phyloP scores from a whole-genome alignment of 2,797 vertebrate species.

The Apogon talboti region DNA sequence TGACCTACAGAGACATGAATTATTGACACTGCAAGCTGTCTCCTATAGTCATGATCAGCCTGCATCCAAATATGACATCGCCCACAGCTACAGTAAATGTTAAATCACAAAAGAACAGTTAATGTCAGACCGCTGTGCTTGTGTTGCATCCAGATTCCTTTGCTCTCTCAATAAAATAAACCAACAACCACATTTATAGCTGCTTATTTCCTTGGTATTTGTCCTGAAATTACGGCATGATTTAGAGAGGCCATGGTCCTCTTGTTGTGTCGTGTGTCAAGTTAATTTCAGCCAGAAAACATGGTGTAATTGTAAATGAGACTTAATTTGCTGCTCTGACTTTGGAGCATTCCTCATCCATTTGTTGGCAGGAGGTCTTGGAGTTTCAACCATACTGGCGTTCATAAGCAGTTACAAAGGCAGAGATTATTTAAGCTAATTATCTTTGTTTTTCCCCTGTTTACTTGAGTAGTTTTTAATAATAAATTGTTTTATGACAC shows the following conservation, averaged over 20 bases:
- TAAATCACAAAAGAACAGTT: constrained; percentile 57
- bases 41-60: constrained; percentile 57
- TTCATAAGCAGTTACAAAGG: constrained; percentile 30
- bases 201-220: constrained; percentile 28
- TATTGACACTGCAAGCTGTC: constrained; percentile 78
- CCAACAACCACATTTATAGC: constrained; percentile 22
- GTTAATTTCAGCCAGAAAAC: constrained; percentile 33
- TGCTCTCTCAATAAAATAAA: constrained; percentile 32
- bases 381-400: constrained; percentile 26
- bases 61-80: constrained; percentile 67
- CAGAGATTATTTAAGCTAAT: constrained; percentile 40
- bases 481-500: constrained; percentile 12
- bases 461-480: constrained; percentile 1
- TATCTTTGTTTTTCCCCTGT: not conserved
- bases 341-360: constrained; percentile 33
- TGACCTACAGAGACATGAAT: constrained; percentile 66
- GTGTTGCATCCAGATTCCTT: constrained; percentile 30
- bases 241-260: constrained; percentile 1
- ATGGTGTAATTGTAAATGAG: constrained; percentile 36
- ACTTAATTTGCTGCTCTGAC: constrained; percentile 49
- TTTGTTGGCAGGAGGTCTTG: constrained; percentile 42
- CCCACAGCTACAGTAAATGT: constrained; percentile 53
- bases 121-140: constrained; percentile 28
- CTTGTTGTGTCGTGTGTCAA: constrained; percentile 28
- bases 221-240: constrained; percentile 13